phyloP scores from a whole-genome alignment of 2,113 vertebrate genomes.

The Australoheros scitulus region DNA sequence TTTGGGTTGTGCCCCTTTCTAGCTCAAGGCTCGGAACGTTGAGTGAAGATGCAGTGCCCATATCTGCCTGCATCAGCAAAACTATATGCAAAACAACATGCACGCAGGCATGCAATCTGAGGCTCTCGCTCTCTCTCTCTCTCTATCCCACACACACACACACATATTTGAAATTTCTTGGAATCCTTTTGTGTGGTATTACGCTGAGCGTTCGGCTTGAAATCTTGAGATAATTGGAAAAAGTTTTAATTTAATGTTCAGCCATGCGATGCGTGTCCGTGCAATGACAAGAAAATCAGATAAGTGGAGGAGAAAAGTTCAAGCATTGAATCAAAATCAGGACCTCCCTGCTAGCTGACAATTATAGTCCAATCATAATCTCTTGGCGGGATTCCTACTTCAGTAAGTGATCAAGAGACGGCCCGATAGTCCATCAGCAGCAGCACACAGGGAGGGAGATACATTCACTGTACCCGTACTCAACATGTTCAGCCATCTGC shows the following conservation, averaged over 20 bases:
- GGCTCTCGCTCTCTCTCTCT: background rate
- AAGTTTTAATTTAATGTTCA: constrained; percentile 40
- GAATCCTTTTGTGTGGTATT: constrained; percentile 18
- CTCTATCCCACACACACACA: background rate
- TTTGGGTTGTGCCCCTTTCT: constrained; percentile 47
- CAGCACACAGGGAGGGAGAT: constrained; percentile 55
- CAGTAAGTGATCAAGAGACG: constrained; percentile 43
- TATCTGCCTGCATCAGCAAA: constrained; percentile 67
- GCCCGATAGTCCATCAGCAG: constrained; percentile 57
- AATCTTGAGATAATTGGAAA: constrained; percentile 26
- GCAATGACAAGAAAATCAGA: constrained; percentile 5
- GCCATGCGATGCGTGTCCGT: background rate
- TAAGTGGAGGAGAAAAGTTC: constrained; percentile 27
- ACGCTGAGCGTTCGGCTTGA: background rate
- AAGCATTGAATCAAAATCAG: constrained; percentile 38
- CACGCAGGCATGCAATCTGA: constrained; percentile 5
- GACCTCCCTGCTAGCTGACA: constrained; percentile 29
- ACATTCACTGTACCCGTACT: background rate
- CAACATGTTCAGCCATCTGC: constrained; percentile 55
- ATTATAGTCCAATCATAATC: constrained; percentile 58
- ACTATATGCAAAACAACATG: constrained; percentile 55
- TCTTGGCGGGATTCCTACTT: constrained; percentile 41
- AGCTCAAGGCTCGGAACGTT: constrained; percentile 52
- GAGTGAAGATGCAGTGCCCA: constrained; percentile 47
- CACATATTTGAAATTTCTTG: constrained; percentile 21